These are phyloP conservation scores for Sebastes oblongus DNA, from an alignment of 2,797 vertebrate species.

Conservation along the genomic window DNA sequence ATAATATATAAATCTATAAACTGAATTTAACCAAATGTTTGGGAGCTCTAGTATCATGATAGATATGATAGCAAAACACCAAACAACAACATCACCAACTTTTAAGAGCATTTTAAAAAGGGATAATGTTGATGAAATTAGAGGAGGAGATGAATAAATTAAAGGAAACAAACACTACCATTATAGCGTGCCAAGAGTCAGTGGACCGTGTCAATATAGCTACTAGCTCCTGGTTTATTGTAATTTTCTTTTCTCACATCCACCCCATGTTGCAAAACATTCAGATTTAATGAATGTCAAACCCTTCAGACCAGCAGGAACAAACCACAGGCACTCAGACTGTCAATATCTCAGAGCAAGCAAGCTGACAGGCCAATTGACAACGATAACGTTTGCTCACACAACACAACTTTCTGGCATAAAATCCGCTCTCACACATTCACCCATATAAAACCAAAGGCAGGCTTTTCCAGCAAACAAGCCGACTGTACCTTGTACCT, in stretches of 20 bases:
- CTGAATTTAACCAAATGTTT: not conserved
- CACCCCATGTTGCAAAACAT: slow-evolving; percentile 13
- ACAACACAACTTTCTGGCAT: slow-evolving; percentile 1
- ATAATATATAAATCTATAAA: not conserved
- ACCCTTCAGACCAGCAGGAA: slow-evolving; percentile 9
- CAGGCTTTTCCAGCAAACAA: not conserved
- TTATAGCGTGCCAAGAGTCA: not conserved
- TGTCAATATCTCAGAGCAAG: slow-evolving; percentile 6
- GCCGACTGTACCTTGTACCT: not conserved
- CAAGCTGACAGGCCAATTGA: not conserved
- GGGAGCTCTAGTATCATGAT: not conserved
- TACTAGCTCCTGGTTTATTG: slow-evolving; percentile 12
- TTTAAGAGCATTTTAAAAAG: not conserved
- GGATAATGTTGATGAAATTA: not conserved
- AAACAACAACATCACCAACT: not conserved
- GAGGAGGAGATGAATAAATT: slow-evolving; percentile 3
- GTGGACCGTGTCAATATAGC: slow-evolving; percentile 6
- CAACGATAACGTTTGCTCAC: not conserved
- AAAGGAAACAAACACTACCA: slow-evolving; percentile 9
- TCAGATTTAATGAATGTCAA: slow-evolving; percentile 36
- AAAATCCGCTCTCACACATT: not conserved
- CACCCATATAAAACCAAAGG: not conserved
- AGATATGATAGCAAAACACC: not conserved
- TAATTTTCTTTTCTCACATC: slow-evolving; percentile 15
- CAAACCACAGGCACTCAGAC: slow-evolving; percentile 18